Evolutionary conservation across 2,113 vertebrate species (phyloP).

Genomic region (Mormoops blainvillei): DNA sequence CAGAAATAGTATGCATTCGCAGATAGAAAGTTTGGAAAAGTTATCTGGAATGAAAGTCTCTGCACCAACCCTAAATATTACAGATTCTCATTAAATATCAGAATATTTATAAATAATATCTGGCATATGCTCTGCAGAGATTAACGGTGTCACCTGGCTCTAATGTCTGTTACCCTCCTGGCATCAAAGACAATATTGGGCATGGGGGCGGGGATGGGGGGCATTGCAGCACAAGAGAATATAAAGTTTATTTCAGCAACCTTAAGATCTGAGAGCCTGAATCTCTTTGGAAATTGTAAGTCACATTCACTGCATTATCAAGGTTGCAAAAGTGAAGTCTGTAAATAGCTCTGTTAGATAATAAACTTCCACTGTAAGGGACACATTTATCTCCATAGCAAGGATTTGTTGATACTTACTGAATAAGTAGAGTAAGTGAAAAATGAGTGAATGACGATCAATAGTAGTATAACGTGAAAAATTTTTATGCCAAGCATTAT

Average conservation of each 20-base stretch:
- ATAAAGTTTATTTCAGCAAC: neutral
- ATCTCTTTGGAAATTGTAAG: conserved; percentile 13
- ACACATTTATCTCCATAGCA: neutral
- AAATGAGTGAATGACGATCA: neutral
- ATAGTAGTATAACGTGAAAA: neutral
- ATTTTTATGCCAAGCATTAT: conserved; percentile 3
- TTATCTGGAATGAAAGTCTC: neutral
- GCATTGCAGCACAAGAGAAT: neutral
- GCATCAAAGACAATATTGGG: neutral
- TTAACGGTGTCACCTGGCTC: neutral
- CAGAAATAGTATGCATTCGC: neutral
- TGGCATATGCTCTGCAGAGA: neutral
- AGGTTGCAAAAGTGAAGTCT: neutral
- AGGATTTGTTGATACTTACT: conserved; percentile 5
- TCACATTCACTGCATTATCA: neutral
- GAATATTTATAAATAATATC: conserved; percentile 17
- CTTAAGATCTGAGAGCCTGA: neutral
- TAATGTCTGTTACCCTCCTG: neutral
- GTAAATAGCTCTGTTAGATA: neutral
- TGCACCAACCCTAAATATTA: neutral
- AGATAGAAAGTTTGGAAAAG: neutral
- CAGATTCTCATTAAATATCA: conserved; percentile 3
- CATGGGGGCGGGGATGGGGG: neutral
- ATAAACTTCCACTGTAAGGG: neutral
- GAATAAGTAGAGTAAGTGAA: conserved; percentile 25